Percentiles rank a stretch among this genome's conserved stretches.
phyloP scores from a whole-genome alignment of 1,140 invertebrate genomes.

The Heliconius nattereri region DNA sequence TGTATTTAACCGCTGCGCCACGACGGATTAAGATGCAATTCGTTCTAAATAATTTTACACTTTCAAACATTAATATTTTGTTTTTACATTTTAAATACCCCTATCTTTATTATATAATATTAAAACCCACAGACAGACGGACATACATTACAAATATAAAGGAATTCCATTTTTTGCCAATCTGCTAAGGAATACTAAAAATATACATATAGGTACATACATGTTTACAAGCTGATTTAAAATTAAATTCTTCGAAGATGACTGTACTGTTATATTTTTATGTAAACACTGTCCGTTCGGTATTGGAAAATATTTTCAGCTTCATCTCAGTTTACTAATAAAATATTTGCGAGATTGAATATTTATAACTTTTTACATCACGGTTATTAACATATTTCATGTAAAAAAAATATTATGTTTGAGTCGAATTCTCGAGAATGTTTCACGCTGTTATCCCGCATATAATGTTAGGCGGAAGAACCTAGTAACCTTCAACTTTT shows the following conservation, averaged over 20 bases:
- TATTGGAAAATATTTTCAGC: constrained; percentile 33
- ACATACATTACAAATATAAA: too few relatives aligned
- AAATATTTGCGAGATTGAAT: constrained; percentile 22
- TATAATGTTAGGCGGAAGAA: too few relatives aligned
- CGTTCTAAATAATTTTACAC: too few relatives aligned
- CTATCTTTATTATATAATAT: too few relatives aligned
- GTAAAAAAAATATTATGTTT: background rate
- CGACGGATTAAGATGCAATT: too few relatives aligned
- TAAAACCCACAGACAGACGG: too few relatives aligned
- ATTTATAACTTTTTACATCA: constrained; percentile 6
- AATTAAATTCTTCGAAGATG: constrained; percentile 9
- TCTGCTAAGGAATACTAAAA: background rate
- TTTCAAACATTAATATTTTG: too few relatives aligned
- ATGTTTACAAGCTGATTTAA: background rate
- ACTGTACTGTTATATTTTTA: constrained; percentile 18
- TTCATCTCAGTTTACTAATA: constrained; percentile 38
- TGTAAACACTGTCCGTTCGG: constrained; percentile 18
- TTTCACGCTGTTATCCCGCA: too few relatives aligned
- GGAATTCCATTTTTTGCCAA: background rate
- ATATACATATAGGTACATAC: background rate
- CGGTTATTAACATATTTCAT: background rate
- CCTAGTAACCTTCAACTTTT: too few relatives aligned
- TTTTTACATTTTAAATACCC: too few relatives aligned
- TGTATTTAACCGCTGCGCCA: too few relatives aligned
- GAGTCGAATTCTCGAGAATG: background rate